Evolutionary conservation across 2,113 vertebrate genomes (phyloP).

Genomic region (Burhinus oedicnemus): DNA sequence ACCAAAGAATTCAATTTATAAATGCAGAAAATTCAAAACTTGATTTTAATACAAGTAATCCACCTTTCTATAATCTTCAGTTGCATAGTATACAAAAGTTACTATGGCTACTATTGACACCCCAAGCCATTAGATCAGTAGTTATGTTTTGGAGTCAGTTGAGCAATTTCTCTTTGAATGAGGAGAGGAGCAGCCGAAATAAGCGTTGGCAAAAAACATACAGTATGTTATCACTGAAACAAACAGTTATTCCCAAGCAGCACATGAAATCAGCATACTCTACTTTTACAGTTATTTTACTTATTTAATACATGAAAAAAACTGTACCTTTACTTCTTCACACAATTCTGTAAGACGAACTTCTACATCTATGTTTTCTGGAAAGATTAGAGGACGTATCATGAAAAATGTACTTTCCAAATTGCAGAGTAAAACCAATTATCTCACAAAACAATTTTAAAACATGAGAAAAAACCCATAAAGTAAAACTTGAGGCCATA

Average conservation of each 20-base stretch:
- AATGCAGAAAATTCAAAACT: not conserved
- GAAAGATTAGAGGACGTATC: conserved; percentile 64
- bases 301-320: conserved; percentile 8
- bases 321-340: conserved; percentile 92
- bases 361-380: conserved; percentile 95
- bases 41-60: not conserved
- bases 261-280: not conserved
- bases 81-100: not conserved
- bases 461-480: not conserved
- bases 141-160: not conserved
- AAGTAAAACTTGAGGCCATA: not conserved
- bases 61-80: not conserved
- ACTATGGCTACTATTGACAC: not conserved
- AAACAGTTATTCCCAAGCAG: not conserved
- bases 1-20: not conserved
- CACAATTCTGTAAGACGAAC: conserved; percentile 90
- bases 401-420: conserved; percentile 33
- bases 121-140: not conserved
- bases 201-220: not conserved
- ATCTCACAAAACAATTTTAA: not conserved
- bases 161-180: not conserved
- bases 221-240: not conserved
- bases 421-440: conserved; percentile 21
- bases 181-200: not conserved
- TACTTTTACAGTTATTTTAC: not conserved